Evolutionary conservation across 2,888 invertebrate genomes (phyloP).

Genomic region (Dicranocentrus wangi): DNA sequence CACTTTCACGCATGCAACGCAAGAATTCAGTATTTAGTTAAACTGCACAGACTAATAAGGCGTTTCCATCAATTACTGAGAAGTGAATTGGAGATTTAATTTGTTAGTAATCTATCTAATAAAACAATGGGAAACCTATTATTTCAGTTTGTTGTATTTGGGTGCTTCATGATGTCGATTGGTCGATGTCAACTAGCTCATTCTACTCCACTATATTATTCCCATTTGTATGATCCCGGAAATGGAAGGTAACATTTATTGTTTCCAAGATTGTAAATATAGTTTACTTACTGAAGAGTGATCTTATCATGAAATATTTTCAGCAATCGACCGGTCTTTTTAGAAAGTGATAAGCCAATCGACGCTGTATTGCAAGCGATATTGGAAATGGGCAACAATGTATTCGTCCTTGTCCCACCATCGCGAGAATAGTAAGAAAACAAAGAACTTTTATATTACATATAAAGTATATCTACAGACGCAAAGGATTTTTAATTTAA

Average conservation of each 20-base stretch:
- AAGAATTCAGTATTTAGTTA: no score
- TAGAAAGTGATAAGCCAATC: conserved; percentile 26
- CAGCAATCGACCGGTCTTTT: conserved; percentile 16
- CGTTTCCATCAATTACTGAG: neutral
- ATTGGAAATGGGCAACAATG: conserved; percentile 20
- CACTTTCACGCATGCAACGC: no score
- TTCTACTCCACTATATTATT: neutral
- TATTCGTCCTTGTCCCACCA: conserved; percentile 25
- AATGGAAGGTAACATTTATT: neutral
- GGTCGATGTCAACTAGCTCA: neutral
- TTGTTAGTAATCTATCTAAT: neutral
- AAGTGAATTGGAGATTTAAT: neutral
- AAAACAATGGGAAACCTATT: no score
- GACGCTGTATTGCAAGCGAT: conserved; percentile 28
- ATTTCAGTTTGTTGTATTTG: neutral
- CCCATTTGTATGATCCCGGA: neutral
- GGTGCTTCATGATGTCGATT: neutral
- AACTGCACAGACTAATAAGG: no score
- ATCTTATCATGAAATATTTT: neutral
- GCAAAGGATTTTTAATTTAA: no score
- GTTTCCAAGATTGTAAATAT: neutral
- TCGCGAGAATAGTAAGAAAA: conserved; percentile 28
- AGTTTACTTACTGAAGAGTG: neutral
- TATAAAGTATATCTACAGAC: neutral
- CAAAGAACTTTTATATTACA: no score